These are phyloP conservation scores for Botia kubotai DNA, from an alignment of 2,797 vertebrate genomes.

Conservation along the genomic window DNA sequence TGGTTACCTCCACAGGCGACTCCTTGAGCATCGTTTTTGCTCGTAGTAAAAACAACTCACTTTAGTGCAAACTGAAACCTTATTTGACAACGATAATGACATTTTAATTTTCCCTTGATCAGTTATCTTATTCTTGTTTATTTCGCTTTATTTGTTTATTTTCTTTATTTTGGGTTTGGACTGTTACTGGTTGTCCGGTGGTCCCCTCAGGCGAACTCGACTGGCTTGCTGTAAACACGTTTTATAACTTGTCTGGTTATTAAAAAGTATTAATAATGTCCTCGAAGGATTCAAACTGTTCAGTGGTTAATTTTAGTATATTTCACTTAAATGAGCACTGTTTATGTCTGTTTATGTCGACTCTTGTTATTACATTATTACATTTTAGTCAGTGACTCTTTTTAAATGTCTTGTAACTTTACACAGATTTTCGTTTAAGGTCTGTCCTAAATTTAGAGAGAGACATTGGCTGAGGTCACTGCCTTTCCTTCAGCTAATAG, in stretches of 20 bases:
- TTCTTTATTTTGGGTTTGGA: neutral
- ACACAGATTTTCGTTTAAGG: slow-evolving; percentile 5
- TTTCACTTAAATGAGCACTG: no score
- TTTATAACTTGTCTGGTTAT: neutral
- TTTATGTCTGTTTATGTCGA: no score
- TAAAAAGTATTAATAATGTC: no score
- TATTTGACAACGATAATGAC: neutral
- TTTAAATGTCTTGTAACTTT: neutral
- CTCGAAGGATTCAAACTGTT: no score
- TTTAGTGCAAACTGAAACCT: neutral
- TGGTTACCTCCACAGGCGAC: slow-evolving; percentile 28
- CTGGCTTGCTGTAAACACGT: neutral
- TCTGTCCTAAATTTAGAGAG: slow-evolving; percentile 5
- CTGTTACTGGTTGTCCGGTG: neutral
- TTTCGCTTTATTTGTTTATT: neutral
- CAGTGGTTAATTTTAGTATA: no score
- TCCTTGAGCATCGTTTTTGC: neutral
- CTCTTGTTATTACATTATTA: slow-evolving; percentile 12
- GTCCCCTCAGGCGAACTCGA: no score
- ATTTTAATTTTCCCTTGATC: neutral
- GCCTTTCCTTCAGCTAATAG: slow-evolving; percentile 9
- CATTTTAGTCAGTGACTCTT: neutral
- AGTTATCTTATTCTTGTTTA: neutral
- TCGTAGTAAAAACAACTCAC: neutral
- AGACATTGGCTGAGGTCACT: slow-evolving; percentile 8